Percentiles rank a stretch among this genome's conserved stretches.
These are phyloP conservation scores for Thymelicus acteon DNA, from an alignment of 2,888 invertebrate species.

Conservation along the genomic window DNA sequence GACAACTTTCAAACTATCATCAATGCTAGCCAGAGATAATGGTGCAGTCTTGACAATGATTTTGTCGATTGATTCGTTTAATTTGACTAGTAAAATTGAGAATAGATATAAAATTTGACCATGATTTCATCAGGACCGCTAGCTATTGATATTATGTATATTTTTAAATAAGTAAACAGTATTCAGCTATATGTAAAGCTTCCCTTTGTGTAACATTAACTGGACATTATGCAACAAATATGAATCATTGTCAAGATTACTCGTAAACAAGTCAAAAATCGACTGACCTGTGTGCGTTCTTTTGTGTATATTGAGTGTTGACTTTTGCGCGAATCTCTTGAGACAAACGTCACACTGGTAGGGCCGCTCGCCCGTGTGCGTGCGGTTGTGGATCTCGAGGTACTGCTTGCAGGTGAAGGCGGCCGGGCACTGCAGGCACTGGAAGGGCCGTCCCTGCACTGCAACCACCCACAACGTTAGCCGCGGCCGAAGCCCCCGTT, in stretches of 20 bases:
- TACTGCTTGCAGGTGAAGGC: slow-evolving; percentile 86
- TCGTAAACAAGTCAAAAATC: slow-evolving; percentile 33
- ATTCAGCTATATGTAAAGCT: no score
- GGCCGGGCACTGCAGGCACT: slow-evolving; percentile 85
- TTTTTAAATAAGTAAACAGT: no score
- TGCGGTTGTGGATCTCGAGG: slow-evolving; percentile 83
- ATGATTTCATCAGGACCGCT: neutral
- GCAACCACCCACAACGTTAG: slow-evolving; percentile 48
- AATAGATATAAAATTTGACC: no score
- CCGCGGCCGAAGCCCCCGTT: neutral
- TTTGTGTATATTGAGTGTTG: slow-evolving; percentile 92
- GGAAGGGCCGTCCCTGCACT: slow-evolving; percentile 85
- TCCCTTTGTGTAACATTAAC: no score
- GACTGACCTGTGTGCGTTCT: slow-evolving; percentile 89
- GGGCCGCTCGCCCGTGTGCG: slow-evolving; percentile 83
- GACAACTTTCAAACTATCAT: slow-evolving; percentile 64
- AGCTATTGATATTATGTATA: neutral
- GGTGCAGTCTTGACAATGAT: slow-evolving; percentile 35
- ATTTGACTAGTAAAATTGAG: neutral
- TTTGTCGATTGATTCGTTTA: neutral
- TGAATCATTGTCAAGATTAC: slow-evolving; percentile 28
- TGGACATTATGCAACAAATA: neutral
- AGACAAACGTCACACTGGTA: slow-evolving; percentile 90
- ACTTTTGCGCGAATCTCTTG: slow-evolving; percentile 93
- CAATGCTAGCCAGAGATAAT: slow-evolving; percentile 10